Percentiles rank a stretch among this genome's conserved stretches.
Evolutionary conservation across 2,888 invertebrate species (phyloP).

Genomic region (Drosophila dives): DNA sequence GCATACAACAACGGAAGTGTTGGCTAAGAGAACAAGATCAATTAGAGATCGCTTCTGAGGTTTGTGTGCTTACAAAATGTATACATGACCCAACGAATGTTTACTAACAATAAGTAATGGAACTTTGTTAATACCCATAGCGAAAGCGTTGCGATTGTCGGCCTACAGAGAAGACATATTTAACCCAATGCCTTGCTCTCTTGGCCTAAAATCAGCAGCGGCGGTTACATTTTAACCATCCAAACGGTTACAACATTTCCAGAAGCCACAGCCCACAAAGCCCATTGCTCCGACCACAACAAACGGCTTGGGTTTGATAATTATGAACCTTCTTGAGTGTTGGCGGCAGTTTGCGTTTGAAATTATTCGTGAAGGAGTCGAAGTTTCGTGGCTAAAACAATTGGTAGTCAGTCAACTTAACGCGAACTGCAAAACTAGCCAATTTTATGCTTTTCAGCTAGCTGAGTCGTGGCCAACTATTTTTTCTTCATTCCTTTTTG

Average conservation of each 20-base stretch:
- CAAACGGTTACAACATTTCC: constrained; percentile 66
- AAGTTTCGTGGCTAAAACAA: constrained; percentile 71
- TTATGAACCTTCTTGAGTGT: constrained; percentile 75
- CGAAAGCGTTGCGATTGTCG: constrained; percentile 31
- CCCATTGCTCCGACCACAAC: constrained; percentile 3
- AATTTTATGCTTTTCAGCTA: constrained; percentile 61
- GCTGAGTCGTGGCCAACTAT: constrained; percentile 65
- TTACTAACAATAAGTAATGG: constrained; percentile 12
- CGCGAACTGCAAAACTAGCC: constrained; percentile 76
- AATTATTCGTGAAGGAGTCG: constrained; percentile 77
- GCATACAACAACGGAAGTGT: constrained; percentile 17
- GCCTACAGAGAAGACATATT: constrained; percentile 61
- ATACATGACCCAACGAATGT: constrained; percentile 24
- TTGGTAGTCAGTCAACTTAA: constrained; percentile 79
- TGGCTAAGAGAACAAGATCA: constrained; percentile 29
- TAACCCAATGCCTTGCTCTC: constrained; percentile 72
- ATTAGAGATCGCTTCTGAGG: constrained; percentile 29
- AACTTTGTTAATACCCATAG: constrained; percentile 27
- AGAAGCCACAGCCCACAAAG: constrained; percentile 68
- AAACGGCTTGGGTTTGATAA: constrained; percentile 60
- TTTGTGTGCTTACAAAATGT: constrained; percentile 5
- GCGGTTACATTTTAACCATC: constrained; percentile 41
- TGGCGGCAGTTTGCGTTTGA: constrained; percentile 79
- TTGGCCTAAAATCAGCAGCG: constrained; percentile 59
- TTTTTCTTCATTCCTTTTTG: constrained; percentile 44